phyloP scores from a whole-genome alignment of 2,888 invertebrate genomes.

The Miltochrista miniata region DNA sequence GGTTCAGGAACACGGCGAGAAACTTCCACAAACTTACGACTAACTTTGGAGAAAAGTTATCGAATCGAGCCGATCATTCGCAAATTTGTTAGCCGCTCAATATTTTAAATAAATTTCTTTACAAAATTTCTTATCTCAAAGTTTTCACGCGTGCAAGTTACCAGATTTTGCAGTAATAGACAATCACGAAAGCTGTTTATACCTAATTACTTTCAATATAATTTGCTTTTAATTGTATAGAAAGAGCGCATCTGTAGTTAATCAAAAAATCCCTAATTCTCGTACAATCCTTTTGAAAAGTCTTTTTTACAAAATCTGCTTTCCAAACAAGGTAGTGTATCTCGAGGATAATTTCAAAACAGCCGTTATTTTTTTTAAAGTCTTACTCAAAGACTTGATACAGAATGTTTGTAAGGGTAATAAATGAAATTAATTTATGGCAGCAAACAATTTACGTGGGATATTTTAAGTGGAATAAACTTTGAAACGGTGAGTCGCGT shows the following conservation, averaged over 20 bases:
- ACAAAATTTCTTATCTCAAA: slow-evolving; percentile 65
- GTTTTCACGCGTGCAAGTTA: slow-evolving; percentile 49
- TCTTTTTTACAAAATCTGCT: slow-evolving; percentile 53
- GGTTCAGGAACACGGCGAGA: slow-evolving; percentile 71
- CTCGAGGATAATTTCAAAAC: too few relatives aligned
- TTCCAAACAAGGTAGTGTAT: too few relatives aligned
- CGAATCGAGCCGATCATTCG: slow-evolving; percentile 78
- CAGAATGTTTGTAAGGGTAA: too few relatives aligned
- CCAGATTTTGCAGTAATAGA: slow-evolving; percentile 30
- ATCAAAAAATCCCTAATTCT: not conserved
- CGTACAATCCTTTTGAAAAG: not conserved
- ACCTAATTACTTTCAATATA: not conserved
- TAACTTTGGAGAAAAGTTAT: slow-evolving; percentile 71
- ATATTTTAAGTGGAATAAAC: slow-evolving; percentile 69
- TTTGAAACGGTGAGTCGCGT: slow-evolving; percentile 60
- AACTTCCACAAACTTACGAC: slow-evolving; percentile 65
- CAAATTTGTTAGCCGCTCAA: slow-evolving; percentile 77
- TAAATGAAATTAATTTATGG: too few relatives aligned
- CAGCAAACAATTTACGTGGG: slow-evolving; percentile 56
- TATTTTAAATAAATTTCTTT: slow-evolving; percentile 74
- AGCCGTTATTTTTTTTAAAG: too few relatives aligned
- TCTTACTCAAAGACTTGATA: too few relatives aligned
- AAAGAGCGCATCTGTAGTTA: too few relatives aligned
- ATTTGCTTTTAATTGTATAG: not conserved
- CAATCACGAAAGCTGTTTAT: slow-evolving; percentile 32